These are phyloP conservation scores for Noctuana brunneofusca DNA, from an alignment of 2,888 invertebrate genomes.

Conservation along the genomic window DNA sequence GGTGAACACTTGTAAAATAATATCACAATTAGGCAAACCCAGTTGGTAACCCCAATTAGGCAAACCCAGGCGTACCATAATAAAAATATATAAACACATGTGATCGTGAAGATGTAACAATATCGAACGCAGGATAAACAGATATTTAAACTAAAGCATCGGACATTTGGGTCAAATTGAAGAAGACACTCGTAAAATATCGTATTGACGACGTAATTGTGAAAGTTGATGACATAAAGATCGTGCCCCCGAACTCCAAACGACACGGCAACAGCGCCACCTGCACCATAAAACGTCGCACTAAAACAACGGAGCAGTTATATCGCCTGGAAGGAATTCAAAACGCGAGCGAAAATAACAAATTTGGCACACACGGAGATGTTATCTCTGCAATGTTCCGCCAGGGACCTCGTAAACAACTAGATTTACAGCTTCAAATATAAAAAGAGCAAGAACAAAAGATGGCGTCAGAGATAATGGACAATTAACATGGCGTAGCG, in stretches of 20 bases:
- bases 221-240: slow-evolving; percentile 8
- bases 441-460: slow-evolving; percentile 45
- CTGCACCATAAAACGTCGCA: slow-evolving; percentile 7
- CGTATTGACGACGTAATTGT: slow-evolving; percentile 9
- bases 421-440: slow-evolving; percentile 50
- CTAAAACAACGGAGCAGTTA: slow-evolving; percentile 19
- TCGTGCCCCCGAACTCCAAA: slow-evolving; percentile 1
- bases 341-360: slow-evolving; percentile 40
- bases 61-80: not conserved
- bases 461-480: slow-evolving; percentile 57
- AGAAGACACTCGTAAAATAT: slow-evolving; percentile 5
- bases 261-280: not conserved
- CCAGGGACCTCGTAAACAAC: slow-evolving; percentile 54
- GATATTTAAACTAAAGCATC: slow-evolving; percentile 3
- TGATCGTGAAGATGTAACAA: not conserved
- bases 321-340: slow-evolving; percentile 14
- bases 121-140: not conserved
- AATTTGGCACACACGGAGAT: slow-evolving; percentile 47
- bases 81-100: not conserved
- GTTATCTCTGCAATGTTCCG: slow-evolving; percentile 46
- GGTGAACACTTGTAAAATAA: too few relatives aligned
- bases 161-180: not conserved
- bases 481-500: slow-evolving; percentile 51
- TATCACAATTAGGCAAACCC: too few relatives aligned
- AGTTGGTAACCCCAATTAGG: too few relatives aligned